Percentiles rank a stretch among this genome's conserved stretches.
These are phyloP conservation scores for Hyposoter didymator DNA, from an alignment of 2,888 invertebrate genomes.

Conservation along the genomic window DNA sequence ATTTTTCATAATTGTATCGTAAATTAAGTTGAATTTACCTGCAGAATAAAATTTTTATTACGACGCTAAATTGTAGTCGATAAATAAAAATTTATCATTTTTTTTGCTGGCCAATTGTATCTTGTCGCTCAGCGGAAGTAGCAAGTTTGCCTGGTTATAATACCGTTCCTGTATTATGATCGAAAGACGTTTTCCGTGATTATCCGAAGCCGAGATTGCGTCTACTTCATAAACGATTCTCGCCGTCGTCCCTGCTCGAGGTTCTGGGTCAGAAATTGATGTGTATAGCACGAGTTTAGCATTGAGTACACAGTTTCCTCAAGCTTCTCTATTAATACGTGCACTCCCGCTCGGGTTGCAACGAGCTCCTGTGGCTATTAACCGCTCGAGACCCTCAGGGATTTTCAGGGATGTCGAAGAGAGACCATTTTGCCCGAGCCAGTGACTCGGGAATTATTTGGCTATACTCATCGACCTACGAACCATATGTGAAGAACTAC, in stretches of 20 bases:
- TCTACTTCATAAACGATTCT: constrained; percentile 37
- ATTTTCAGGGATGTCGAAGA: constrained; percentile 31
- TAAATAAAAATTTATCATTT: background rate
- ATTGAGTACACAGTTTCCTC: constrained; percentile 44
- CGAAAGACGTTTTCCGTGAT: constrained; percentile 19
- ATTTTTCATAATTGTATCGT: background rate
- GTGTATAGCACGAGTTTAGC: constrained; percentile 26
- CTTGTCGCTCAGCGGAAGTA: background rate
- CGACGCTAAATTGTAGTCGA: background rate
- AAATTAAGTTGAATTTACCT: background rate
- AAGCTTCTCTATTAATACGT: constrained; percentile 51
- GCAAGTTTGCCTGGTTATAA: background rate
- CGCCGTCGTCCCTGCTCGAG: background rate
- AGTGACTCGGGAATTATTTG: constrained; percentile 17
- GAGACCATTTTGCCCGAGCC: constrained; percentile 32
- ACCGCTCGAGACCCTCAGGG: constrained; percentile 31
- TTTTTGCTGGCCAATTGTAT: too few relatives aligned
- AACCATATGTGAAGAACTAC: constrained; percentile 14
- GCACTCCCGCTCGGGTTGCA: constrained; percentile 29
- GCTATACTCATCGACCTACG: constrained; percentile 16
- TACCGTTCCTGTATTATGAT: constrained; percentile 20
- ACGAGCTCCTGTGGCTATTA: constrained; percentile 45
- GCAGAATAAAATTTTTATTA: background rate
- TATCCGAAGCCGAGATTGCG: constrained; percentile 33
- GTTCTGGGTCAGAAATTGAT: constrained; percentile 13